Conservation (phyloP, 2,888 invertebrate genomes). For the Embidobia sp. region DNA sequence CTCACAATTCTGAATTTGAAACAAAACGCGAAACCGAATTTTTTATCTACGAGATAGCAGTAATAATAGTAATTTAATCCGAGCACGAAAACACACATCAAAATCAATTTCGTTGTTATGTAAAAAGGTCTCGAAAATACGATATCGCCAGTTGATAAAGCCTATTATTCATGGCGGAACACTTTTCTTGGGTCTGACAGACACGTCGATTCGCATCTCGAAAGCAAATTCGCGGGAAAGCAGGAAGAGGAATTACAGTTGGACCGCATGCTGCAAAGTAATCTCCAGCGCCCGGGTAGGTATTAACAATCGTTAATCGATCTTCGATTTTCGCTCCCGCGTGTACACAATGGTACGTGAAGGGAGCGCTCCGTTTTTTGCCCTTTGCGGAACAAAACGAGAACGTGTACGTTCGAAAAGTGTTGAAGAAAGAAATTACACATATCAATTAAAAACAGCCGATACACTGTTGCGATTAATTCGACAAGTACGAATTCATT, state of each 20-base stretch:
- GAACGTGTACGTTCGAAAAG: conserved; percentile 19
- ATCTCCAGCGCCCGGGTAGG: conserved; percentile 34
- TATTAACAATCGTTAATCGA: conserved; percentile 47
- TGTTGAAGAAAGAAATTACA: conserved; percentile 20
- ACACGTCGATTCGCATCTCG: conserved; percentile 47
- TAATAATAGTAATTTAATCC: not conserved
- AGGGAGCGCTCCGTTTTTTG: not conserved
- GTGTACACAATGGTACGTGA: conserved; percentile 35
- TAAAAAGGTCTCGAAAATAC: conserved; percentile 8
- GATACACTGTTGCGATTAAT: conserved; percentile 42
- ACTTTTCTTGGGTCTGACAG: conserved; percentile 40
- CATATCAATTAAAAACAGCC: conserved; percentile 41
- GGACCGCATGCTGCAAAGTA: conserved; percentile 38
- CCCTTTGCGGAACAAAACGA: conserved; percentile 11
- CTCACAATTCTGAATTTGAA: no score
- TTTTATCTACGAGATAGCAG: not conserved
- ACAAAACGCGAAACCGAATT: not conserved
- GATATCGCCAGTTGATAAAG: conserved; percentile 27
- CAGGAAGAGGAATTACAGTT: conserved; percentile 40
- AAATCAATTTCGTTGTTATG: conserved; percentile 17
- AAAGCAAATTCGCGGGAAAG: conserved; percentile 54
- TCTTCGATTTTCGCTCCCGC: conserved; percentile 9
- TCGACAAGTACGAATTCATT: conserved; percentile 54
- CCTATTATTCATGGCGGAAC: conserved; percentile 39
- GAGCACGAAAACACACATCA: no score